Evolutionary conservation across 2,888 invertebrate species (phyloP).

Genomic region (Aporophyla nigra): DNA sequence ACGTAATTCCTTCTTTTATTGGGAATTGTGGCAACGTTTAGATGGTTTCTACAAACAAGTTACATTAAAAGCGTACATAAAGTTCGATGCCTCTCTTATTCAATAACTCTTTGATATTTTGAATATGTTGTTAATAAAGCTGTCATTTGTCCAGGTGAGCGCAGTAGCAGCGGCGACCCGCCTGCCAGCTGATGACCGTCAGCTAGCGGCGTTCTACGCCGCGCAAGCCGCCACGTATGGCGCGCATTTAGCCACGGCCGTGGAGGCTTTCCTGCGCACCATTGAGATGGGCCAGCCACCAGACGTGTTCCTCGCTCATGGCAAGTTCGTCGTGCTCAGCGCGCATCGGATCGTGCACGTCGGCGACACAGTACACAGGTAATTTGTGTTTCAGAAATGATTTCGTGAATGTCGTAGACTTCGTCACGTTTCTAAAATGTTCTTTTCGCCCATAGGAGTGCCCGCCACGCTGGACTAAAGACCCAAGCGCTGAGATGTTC

Average conservation of each 20-base stretch:
- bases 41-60: background rate
- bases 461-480: constrained; percentile 94
- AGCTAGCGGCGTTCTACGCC: constrained; percentile 96
- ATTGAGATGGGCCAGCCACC: constrained; percentile 98
- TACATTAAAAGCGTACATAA: background rate
- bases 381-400: constrained; percentile 12
- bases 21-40: background rate
- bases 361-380: constrained; percentile 96
- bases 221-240: constrained; percentile 96
- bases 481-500: constrained; percentile 94
- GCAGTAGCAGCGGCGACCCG: constrained; percentile 89
- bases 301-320: constrained; percentile 97
- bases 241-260: constrained; percentile 96
- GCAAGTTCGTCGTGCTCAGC: constrained; percentile 98
- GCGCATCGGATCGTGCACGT: constrained; percentile 98
- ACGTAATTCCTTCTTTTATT: background rate
- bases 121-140: constrained; percentile 7
- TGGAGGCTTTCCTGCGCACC: constrained; percentile 97
- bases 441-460: constrained; percentile 90
- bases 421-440: background rate
- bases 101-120: background rate
- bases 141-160: constrained; percentile 79
- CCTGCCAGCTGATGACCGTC: constrained; percentile 94
- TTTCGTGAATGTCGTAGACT: background rate
- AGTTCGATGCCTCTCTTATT: background rate